These are phyloP conservation scores for Prionailurus bengalensis DNA, from an alignment of 2,113 vertebrate species.

Conservation along the genomic window DNA sequence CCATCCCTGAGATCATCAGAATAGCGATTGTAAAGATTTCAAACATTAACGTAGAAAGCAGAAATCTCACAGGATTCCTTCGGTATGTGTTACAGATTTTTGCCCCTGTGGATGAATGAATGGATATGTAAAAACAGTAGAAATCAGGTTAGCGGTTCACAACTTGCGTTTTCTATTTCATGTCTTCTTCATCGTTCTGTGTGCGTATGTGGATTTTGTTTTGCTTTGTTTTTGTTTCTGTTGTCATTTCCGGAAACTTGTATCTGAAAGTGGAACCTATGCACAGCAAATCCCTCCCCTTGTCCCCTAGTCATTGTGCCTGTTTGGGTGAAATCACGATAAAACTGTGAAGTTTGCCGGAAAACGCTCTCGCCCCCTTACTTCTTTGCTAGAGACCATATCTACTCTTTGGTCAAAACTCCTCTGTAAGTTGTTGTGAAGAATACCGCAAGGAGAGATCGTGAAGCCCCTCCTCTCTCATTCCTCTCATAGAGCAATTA, in stretches of 20 bases:
- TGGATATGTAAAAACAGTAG: not conserved
- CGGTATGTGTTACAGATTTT: not conserved
- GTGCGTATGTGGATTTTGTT: not conserved
- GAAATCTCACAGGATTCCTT: not conserved
- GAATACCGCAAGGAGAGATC: not conserved
- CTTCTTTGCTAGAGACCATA: not conserved
- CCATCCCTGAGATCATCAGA: not conserved
- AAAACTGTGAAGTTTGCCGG: not conserved
- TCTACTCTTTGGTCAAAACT: constrained; percentile 39
- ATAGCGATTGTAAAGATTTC: constrained; percentile 26
- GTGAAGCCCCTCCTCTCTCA: not conserved
- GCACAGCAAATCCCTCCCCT: not conserved
- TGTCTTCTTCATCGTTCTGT: not conserved
- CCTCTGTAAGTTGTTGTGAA: constrained; percentile 11
- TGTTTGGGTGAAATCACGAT: not conserved
- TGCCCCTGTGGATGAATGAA: not conserved
- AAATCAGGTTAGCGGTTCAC: not conserved
- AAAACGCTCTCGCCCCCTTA: not conserved
- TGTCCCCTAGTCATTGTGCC: not conserved
- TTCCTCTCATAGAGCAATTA: not conserved
- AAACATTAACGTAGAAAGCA: not conserved
- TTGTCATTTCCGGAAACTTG: constrained; percentile 44
- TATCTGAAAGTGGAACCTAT: not conserved
- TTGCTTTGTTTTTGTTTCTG: constrained; percentile 31
- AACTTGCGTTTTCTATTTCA: not conserved